Conservation (phyloP, 2,888 invertebrate species). For the Nasonovia ribisnigri region DNA sequence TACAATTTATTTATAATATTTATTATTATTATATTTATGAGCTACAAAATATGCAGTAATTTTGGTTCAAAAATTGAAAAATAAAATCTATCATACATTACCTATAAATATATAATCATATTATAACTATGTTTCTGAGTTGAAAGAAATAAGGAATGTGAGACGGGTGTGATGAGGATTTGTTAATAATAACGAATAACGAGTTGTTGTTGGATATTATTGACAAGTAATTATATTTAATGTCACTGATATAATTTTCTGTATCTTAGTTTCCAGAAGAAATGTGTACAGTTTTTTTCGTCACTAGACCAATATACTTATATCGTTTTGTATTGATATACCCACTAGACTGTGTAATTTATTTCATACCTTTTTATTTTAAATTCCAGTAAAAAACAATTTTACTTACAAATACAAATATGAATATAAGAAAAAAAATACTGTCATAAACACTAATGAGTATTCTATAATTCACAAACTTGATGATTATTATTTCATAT, state of each 20-base stretch:
- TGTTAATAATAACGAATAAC: not conserved
- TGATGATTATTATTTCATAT: not conserved
- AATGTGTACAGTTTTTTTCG: not conserved
- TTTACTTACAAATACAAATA: not conserved
- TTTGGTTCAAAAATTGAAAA: not conserved
- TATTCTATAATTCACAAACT: not conserved
- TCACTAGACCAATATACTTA: not conserved
- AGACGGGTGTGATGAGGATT: not conserved
- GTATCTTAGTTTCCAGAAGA: not conserved
- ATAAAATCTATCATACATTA: not conserved
- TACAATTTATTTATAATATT: not conserved
- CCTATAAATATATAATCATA: no score
- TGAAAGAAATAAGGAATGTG: not conserved
- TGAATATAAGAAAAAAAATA: not conserved
- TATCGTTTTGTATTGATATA: not conserved
- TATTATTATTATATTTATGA: not conserved
- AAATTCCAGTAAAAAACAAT: not conserved
- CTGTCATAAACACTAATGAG: not conserved
- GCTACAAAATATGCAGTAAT: not conserved
- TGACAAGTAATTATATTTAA: not conserved
- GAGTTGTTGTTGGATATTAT: not conserved
- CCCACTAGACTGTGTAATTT: not conserved
- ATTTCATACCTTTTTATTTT: not conserved
- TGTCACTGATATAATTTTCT: not conserved
- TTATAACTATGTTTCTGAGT: not conserved